A percentile compares a stretch with the other conserved stretches of the same genome.
Evolutionary conservation across 2,888 invertebrate genomes (phyloP).

Genomic region (Thecophora atra): DNA sequence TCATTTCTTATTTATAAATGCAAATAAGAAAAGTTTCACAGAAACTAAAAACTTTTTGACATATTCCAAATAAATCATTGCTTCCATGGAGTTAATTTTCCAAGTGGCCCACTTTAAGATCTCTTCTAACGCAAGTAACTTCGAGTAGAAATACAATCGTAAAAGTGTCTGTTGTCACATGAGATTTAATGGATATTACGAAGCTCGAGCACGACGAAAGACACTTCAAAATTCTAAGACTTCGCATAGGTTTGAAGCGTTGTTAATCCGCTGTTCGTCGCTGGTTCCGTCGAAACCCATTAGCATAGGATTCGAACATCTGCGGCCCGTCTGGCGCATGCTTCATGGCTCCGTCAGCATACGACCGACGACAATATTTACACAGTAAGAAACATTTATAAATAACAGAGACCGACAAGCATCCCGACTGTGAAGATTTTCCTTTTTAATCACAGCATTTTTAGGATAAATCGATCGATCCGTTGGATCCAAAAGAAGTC

Average conservation of each 20-base stretch:
- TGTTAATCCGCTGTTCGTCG: not conserved
- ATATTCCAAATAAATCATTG: too few species aligned
- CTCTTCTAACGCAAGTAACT: too few species aligned
- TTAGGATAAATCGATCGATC: conserved; percentile 14
- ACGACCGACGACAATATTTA: not conserved
- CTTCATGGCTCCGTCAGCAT: not conserved
- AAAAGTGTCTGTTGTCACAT: not conserved
- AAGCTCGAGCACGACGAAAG: not conserved
- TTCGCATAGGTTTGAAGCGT: not conserved
- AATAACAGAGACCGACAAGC: too few species aligned
- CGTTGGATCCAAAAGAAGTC: not conserved
- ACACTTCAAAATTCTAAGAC: not conserved
- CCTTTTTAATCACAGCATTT: conserved; percentile 3
- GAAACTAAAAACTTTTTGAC: too few species aligned
- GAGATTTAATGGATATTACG: not conserved
- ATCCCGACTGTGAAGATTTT: not conserved
- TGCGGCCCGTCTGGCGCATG: conserved; percentile 9
- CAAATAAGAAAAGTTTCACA: too few species aligned
- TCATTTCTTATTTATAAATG: too few species aligned
- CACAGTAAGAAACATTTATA: too few species aligned
- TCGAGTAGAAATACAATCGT: too few species aligned
- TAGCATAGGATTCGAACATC: not conserved
- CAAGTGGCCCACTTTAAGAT: too few species aligned
- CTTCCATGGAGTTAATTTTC: too few species aligned
- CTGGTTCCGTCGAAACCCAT: not conserved